phyloP scores from a whole-genome alignment of 2,113 vertebrate species.

The Calypte anna region DNA sequence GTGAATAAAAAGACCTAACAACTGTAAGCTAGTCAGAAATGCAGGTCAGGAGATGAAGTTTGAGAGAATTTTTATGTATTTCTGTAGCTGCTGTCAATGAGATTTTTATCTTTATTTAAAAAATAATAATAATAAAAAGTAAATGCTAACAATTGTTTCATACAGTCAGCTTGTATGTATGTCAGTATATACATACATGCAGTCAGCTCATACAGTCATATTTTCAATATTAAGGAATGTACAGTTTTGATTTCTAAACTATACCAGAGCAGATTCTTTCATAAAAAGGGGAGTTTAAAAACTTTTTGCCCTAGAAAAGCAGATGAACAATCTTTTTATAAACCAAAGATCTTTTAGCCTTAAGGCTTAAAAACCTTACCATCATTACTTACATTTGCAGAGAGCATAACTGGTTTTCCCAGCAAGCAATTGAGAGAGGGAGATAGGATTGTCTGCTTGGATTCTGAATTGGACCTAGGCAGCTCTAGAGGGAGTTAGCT shows the following conservation, averaged over 20 bases:
- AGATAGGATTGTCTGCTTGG: background rate
- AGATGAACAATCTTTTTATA: background rate
- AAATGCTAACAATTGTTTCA: background rate
- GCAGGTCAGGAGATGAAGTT: background rate
- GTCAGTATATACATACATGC: no score
- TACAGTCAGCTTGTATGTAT: background rate
- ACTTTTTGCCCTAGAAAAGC: background rate
- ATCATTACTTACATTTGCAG: background rate
- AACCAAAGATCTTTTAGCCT: background rate
- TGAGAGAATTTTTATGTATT: background rate
- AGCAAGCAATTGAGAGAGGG: background rate
- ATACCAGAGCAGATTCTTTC: background rate
- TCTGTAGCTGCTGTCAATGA: background rate
- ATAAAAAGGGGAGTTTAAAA: background rate
- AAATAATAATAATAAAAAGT: background rate
- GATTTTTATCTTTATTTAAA: background rate
- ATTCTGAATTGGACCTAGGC: background rate
- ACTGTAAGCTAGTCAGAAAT: background rate
- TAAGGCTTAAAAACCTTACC: background rate
- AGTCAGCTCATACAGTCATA: background rate
- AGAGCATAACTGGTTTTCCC: background rate
- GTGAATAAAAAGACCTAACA: background rate
- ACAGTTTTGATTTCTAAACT: background rate
- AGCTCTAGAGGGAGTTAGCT: background rate
- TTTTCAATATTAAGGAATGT: background rate